Base-by-base conservation (phyloP, 2,113 vertebrate species). In the Rhynchopsitta pachyrhyncha region DNA sequence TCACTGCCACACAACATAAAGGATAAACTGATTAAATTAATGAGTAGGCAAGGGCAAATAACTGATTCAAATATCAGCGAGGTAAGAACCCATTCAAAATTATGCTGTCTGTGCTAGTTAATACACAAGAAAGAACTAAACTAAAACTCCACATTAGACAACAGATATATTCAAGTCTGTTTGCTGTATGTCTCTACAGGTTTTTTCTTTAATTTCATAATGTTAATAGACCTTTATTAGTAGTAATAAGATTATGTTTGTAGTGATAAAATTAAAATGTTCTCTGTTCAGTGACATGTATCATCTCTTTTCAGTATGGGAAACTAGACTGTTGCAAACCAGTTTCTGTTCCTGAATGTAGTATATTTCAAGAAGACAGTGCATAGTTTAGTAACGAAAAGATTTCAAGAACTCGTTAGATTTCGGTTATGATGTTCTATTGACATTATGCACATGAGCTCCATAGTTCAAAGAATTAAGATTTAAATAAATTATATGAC, bases 61-160 rank as follows among this genome's bases (percentile, higher is more conserved):
- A 99, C 98, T 23, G 98, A 99, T 96, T 94, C 96, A 88, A 99
- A 99, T 97, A 98, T 99, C 77, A 93, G 97, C 70, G 98, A 98
- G 98, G 99, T 99, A 98, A 98, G 97, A 92, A 74, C 35, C 28
- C 11, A 11, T 88, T 91, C 64, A 64, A 69, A 92, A 41, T 49
- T 70, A 0, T 66, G 3, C 53, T 83, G 25, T 62, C 71, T 82
- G 18, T 92, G 50, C 5, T 35, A 55, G 33, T 70, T 79, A 76
- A 57, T 67, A 70, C 6, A 31, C 7, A 41, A 64, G 55, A 23
- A 68, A 74, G n/a, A 69, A n/a, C 37, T 53, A 20, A 73, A 69
- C 31, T 88, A 24, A 49, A 92, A 79, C 29, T 80, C 52, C 33
- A 35, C 41, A 6, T 28, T 17, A 68, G 29, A 55, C 27, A 77